Evolutionary conservation across 2,113 vertebrate genomes (phyloP), one percentile per base, ranked within the genome.

Genomic region (Atrichornis clamosus): DNA sequence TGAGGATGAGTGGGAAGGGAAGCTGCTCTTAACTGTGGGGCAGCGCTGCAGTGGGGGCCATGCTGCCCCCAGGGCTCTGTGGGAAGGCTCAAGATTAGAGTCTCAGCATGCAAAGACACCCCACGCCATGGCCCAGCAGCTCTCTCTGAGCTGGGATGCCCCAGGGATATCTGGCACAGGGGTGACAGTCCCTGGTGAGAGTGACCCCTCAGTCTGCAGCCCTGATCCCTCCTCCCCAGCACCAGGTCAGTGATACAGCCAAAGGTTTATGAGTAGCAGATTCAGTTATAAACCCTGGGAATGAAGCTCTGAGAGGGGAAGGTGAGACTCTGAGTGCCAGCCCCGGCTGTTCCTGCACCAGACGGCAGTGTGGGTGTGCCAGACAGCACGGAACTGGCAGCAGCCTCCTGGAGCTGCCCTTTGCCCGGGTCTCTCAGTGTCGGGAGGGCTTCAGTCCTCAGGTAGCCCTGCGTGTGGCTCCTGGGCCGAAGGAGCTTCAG

Each of bases 361-460:
- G 83, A 77, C 67, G 4, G 68, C 0, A 0, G 27, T 1, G 50
- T 90, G 94, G 88, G 94, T 55, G 81, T 67, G 79, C 90, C 83
- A 96, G 90, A 81, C 79, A 81, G 75, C 46, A 44, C 0, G 0
- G 52, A 47, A 30, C 70, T 84, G 79, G 16, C 59, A 84, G 88
- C 46, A 93, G 77, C 74, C 47, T 89, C 65, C 74, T 63, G 52
- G 20, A 81, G 68, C 75, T 92, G 82, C 95, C 85, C 95, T 95
- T 92, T 83, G 83, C 63, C 79, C 88, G 33, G 39, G 27, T 59
- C 32, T 65, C n/a, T 56, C 0, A 0, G 27, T 55, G 42, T 46
- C 10, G 4, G 63, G 14, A 77, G 27, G 0, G 3, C 53, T 84
- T 85, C 76, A 83, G 59, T 33, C 26, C 55, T 73, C 67, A 37